phyloP scores from a whole-genome alignment of 2,888 invertebrate species.

The Nineta flava region DNA sequence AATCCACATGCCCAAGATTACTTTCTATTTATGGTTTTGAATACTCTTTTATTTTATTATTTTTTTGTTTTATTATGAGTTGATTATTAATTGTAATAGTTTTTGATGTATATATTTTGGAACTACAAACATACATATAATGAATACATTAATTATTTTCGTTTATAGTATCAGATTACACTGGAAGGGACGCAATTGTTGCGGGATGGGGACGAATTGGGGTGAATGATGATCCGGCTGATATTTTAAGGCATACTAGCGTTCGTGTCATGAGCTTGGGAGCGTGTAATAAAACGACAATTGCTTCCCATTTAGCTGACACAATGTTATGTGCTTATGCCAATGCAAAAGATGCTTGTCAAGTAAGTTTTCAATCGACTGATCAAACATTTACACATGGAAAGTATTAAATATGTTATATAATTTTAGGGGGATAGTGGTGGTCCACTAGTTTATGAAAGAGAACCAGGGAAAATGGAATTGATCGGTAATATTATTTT shows the following conservation, averaged over 20 bases:
- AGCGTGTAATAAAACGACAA: conserved; percentile 24
- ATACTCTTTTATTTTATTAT: no score
- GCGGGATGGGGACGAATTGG: conserved; percentile 39
- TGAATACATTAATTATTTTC: not conserved
- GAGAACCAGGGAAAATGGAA: conserved; percentile 36
- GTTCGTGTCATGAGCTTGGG: conserved; percentile 29
- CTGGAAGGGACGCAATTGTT: conserved; percentile 28
- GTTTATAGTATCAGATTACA: conserved; percentile 28
- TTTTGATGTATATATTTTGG: no score
- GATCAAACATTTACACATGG: conserved; percentile 8
- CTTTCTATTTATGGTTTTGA: no score
- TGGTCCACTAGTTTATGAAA: conserved; percentile 39
- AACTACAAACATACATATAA: not conserved
- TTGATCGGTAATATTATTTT: conserved; percentile 34
- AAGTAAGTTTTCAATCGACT: conserved; percentile 33
- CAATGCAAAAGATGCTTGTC: conserved; percentile 38
- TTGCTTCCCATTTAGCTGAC: conserved; percentile 27
- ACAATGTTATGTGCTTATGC: conserved; percentile 43
- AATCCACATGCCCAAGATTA: no score
- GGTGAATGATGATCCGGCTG: conserved; percentile 26
- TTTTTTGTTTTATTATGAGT: no score
- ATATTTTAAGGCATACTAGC: conserved; percentile 30
- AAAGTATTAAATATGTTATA: conserved; percentile 5
- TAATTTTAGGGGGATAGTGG: conserved; percentile 47
- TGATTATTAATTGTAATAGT: no score